phyloP scores from a whole-genome alignment of 2,113 vertebrate genomes.

The Arizona elegans region DNA sequence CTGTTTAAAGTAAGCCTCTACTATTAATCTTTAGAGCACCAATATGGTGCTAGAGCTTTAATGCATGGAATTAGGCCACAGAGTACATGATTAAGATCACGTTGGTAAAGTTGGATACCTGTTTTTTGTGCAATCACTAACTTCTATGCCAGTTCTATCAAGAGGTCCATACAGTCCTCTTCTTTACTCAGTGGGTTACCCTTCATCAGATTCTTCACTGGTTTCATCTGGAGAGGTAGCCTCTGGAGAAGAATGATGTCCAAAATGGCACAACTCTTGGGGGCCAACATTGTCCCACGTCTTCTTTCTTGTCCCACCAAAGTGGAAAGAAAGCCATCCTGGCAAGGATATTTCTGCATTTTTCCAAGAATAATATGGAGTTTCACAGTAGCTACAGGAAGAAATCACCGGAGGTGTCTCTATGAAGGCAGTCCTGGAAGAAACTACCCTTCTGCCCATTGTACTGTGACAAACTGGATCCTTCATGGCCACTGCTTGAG shows the following conservation, averaged over 20 bases:
- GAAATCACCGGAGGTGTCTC: accelerated
- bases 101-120: no score
- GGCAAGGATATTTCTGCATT: background rate
- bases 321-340: background rate
- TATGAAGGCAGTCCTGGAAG: accelerated
- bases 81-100: background rate
- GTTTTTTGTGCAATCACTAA: background rate
- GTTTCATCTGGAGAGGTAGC: background rate
- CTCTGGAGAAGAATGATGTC: background rate
- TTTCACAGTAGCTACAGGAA: accelerated
- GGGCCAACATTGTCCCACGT: background rate
- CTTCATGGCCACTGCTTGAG: accelerated
- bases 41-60: background rate
- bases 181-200: background rate
- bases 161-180: background rate
- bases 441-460: background rate
- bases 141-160: background rate
- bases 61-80: background rate
- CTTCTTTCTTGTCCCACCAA: background rate
- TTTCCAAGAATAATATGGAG: accelerated
- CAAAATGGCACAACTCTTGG: background rate
- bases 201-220: conserved; percentile 4
- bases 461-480: accelerated
- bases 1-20: background rate
- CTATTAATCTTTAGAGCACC: background rate